Percentiles rank a stretch among this genome's conserved stretches.
Evolutionary conservation across 1,140 invertebrate species (phyloP).

Genomic region (Drosophila equinoxialis): DNA sequence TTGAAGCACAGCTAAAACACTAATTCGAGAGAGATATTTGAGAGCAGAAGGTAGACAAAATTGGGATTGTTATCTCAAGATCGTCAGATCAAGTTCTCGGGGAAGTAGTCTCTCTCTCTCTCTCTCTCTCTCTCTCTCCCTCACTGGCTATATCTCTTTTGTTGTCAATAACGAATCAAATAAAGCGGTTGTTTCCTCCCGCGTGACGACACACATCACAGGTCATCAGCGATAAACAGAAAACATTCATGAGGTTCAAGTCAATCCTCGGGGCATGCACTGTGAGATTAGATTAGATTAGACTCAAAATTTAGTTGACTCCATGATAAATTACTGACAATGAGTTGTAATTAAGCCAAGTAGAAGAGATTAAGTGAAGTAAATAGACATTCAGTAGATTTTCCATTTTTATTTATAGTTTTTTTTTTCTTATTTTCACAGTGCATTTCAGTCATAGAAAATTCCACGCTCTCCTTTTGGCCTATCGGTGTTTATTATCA

Average conservation of each 20-base stretch:
- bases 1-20: constrained; percentile 6
- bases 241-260: constrained; percentile 23
- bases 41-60: neutral
- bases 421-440: neutral
- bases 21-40: neutral
- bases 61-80: neutral
- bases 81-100: constrained; percentile 1
- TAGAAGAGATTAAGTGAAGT: no score
- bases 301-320: no score
- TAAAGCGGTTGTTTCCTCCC: neutral
- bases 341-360: no score
- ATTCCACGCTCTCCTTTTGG: constrained; percentile 18
- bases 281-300: neutral
- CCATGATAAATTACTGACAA: no score
- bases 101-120: neutral
- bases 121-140: neutral
- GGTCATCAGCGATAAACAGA: constrained; percentile 65
- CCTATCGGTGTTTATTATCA: constrained; percentile 66
- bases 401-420: neutral
- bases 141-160: neutral
- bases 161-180: constrained; percentile 9
- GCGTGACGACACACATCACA: neutral
- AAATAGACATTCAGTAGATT: neutral
- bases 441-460: constrained; percentile 26
- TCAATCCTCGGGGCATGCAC: constrained; percentile 3